phyloP scores from a whole-genome alignment of 1,140 invertebrate species.

The Agrilus planipennis region DNA sequence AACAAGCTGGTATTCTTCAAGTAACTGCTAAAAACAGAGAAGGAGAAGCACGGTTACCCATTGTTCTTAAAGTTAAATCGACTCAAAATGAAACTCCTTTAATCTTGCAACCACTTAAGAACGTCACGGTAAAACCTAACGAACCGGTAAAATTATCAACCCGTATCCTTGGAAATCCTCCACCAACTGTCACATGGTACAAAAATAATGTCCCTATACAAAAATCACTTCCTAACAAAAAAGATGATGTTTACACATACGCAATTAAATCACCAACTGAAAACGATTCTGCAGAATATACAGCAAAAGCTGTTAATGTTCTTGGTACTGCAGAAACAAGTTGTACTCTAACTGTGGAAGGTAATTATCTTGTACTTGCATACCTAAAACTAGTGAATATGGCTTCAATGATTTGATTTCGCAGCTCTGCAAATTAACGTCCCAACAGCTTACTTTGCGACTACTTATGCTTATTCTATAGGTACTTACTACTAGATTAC shows the following conservation, averaged over 20 bases:
- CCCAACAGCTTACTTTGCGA: too few species aligned
- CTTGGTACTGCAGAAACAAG: conserved; percentile 63
- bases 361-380: too few species aligned
- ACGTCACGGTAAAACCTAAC: conserved; percentile 60
- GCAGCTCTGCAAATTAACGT: too few species aligned
- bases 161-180: conserved; percentile 69
- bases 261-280: conserved; percentile 53
- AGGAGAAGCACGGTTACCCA: conserved; percentile 73
- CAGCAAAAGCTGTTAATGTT: conserved; percentile 65
- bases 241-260: conserved; percentile 55
- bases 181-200: conserved; percentile 67
- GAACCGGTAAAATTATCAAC: conserved; percentile 63
- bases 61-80: conserved; percentile 73
- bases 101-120: conserved; percentile 66
- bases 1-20: conserved; percentile 80
- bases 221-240: conserved; percentile 42
- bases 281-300: conserved; percentile 66
- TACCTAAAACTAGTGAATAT: too few species aligned
- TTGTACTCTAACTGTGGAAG: conserved; percentile 67
- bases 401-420: too few species aligned
- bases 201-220: conserved; percentile 61
- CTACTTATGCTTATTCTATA: too few species aligned
- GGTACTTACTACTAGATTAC: too few species aligned
- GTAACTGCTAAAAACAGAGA: conserved; percentile 79
- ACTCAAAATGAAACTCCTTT: conserved; percentile 63